Conservation (phyloP, 2,113 vertebrate species). For the Eubucco bourcierii region DNA sequence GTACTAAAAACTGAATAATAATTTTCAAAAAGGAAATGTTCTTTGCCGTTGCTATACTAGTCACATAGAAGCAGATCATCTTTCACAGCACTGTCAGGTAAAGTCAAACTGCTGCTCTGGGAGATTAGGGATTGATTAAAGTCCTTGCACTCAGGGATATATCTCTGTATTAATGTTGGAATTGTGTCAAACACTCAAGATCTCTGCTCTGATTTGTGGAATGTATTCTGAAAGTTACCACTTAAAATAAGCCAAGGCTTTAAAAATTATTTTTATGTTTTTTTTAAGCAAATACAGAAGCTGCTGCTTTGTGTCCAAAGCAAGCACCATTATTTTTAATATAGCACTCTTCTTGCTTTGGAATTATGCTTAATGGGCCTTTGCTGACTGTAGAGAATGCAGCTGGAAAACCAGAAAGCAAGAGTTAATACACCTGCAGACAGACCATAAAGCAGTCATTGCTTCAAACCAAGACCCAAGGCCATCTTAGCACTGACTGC, state of each 20-base stretch:
- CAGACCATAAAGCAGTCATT: neutral
- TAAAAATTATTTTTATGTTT: neutral
- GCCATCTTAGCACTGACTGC: neutral
- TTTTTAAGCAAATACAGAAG: neutral
- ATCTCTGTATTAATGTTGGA: slow-evolving; percentile 27
- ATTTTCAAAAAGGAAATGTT: neutral
- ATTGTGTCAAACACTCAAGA: slow-evolving; percentile 1
- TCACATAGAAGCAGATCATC: neutral
- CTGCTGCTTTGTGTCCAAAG: neutral
- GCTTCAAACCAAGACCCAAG: neutral
- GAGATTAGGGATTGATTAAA: slow-evolving; percentile 57
- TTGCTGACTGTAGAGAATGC: neutral
- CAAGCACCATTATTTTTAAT: neutral
- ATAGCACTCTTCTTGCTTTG: neutral
- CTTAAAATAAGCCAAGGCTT: neutral
- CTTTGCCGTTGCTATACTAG: neutral
- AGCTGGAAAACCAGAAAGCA: neutral
- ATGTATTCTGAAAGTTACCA: slow-evolving; percentile 19
- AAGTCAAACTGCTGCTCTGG: slow-evolving; percentile 49
- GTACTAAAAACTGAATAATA: neutral
- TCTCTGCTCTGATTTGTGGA: neutral
- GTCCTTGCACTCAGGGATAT: slow-evolving; percentile 20
- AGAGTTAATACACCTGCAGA: neutral
- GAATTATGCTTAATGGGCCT: neutral
- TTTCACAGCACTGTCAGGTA: slow-evolving; percentile 3